phyloP scores from a whole-genome alignment of 2,113 vertebrate species.

The Pan troglodytes region NHGRI_mPanTro3-v2.1_pri NC_086015.1:140263501-140264000 shows the following conservation, averaged over 20 bases:
- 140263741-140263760: background rate
- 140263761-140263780: background rate
- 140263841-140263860: slow-evolving; percentile 12
- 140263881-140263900: background rate
- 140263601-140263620: background rate
- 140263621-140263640: background rate
- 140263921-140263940: slow-evolving; percentile 58
- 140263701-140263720: slow-evolving; percentile 19
- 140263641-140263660: background rate
- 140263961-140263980: slow-evolving; percentile 62
- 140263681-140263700: background rate
- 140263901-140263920: slow-evolving; percentile 62
- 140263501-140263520: background rate
- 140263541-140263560: background rate
- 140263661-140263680: background rate
- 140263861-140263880: slow-evolving; percentile 65
- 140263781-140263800: background rate
- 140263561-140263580: background rate
- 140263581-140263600: background rate
- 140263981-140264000: slow-evolving; percentile 75
- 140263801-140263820: background rate
- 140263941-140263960: slow-evolving; percentile 54
- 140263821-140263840: background rate
- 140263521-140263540: background rate
- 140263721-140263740: background rate